A percentile compares a stretch with the other conserved stretches of the same genome.
These are phyloP conservation scores for Drosophila suzukii DNA, from an alignment of 1,140 invertebrate genomes.

Conservation along the genomic window DNA sequence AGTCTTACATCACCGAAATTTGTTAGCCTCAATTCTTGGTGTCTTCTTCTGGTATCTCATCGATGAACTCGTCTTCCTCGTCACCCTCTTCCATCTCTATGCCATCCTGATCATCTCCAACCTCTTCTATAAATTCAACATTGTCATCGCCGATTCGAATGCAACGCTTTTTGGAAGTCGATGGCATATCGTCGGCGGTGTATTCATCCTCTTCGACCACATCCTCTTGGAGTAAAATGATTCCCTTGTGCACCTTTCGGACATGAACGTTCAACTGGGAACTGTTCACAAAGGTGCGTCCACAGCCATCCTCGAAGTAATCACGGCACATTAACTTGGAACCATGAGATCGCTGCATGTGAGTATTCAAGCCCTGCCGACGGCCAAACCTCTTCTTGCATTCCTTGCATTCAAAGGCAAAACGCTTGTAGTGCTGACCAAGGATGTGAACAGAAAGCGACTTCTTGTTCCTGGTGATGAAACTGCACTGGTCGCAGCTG, in stretches of 20 bases:
- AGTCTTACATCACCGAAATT: conserved; percentile 9
- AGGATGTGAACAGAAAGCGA: conserved; percentile 70
- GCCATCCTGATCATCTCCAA: conserved; percentile 11
- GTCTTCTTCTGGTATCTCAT: neutral
- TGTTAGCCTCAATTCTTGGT: conserved; percentile 8
- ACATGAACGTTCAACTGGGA: conserved; percentile 54
- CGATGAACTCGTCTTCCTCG: neutral
- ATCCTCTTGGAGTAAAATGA: conserved; percentile 32
- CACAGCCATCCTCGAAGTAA: conserved; percentile 47
- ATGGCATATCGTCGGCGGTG: conserved; percentile 15
- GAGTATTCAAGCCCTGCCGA: conserved; percentile 58
- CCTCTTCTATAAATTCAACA: conserved; percentile 41
- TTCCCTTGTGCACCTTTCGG: conserved; percentile 48
- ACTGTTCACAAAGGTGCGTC: conserved; percentile 39
- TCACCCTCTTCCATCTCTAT: conserved; percentile 20
- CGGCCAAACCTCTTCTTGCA: conserved; percentile 69
- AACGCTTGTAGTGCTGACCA: conserved; percentile 64
- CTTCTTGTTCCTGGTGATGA: conserved; percentile 68
- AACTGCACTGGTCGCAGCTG: conserved; percentile 65
- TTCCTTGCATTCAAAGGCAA: conserved; percentile 59
- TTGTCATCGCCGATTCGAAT: conserved; percentile 30
- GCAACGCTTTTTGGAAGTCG: conserved; percentile 47
- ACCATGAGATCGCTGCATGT: conserved; percentile 65
- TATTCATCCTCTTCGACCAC: conserved; percentile 30
- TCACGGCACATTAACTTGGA: conserved; percentile 44